These are phyloP conservation scores for Balaeniceps rex DNA, from an alignment of 2,113 vertebrate species.

Conservation along the genomic window DNA sequence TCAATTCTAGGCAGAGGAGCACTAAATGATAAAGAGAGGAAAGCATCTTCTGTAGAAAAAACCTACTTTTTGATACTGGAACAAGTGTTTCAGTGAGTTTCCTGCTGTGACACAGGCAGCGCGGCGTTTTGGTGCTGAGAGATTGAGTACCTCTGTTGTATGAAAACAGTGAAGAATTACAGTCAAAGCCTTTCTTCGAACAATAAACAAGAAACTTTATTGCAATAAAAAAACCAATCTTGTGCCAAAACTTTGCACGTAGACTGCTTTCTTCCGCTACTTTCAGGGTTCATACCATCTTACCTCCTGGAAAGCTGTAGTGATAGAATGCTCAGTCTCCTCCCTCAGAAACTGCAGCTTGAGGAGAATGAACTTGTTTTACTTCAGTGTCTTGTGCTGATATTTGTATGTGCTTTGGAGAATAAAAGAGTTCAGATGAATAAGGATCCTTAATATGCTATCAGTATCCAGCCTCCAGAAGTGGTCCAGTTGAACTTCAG, in stretches of 20 bases:
- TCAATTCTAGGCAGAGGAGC: not conserved
- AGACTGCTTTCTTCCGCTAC: not conserved
- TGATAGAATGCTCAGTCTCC: not conserved
- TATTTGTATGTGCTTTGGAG: not conserved
- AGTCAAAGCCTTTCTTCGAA: not conserved
- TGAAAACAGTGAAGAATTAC: not conserved
- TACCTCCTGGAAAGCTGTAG: not conserved
- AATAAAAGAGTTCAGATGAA: not conserved
- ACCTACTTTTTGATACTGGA: not conserved
- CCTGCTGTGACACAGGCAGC: not conserved
- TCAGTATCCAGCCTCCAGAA: not conserved
- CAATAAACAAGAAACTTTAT: not conserved
- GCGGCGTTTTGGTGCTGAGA: not conserved
- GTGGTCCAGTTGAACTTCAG: not conserved
- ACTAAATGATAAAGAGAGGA: not conserved
- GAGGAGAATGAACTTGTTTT: not conserved
- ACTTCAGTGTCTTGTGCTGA: not conserved
- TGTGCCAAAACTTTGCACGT: not conserved
- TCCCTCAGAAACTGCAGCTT: not conserved
- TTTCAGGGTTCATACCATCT: not conserved
- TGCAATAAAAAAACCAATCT: not conserved
- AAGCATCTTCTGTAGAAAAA: not conserved
- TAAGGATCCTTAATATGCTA: not conserved
- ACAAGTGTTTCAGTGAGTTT: not conserved
- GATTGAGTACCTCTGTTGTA: not conserved